Evolutionary conservation across 2,113 vertebrate species (phyloP).

Genomic region (Grallaria varia): DNA sequence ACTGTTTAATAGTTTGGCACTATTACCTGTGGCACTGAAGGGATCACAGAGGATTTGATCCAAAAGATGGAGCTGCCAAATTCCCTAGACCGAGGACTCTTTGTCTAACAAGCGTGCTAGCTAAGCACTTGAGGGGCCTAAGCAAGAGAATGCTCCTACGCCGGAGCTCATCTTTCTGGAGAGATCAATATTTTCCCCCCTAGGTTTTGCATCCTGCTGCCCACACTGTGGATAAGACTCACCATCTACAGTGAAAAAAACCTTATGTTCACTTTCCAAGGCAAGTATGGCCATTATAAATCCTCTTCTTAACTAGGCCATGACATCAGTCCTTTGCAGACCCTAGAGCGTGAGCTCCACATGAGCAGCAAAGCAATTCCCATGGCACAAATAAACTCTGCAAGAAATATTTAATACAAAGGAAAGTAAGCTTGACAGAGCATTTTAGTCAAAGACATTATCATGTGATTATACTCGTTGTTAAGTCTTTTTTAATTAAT

Average conservation of each 20-base stretch:
- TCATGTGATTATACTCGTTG: fast-evolving
- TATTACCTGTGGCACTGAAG: background rate
- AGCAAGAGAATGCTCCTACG: background rate
- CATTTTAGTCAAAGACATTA: background rate
- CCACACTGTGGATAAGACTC: background rate
- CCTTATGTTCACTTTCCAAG: background rate
- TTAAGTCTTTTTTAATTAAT: background rate
- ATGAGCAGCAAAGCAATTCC: background rate
- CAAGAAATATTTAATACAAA: background rate
- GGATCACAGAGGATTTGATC: background rate
- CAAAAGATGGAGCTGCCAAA: background rate
- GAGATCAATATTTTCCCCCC: background rate
- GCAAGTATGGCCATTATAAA: background rate
- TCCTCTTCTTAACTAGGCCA: background rate
- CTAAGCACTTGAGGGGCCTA: background rate
- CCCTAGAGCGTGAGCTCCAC: background rate
- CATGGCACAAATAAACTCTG: background rate
- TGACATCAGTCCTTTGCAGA: background rate
- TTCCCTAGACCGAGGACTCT: background rate
- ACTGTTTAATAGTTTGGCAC: background rate
- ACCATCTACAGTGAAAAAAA: background rate
- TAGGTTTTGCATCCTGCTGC: background rate
- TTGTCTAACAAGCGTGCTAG: background rate
- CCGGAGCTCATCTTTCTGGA: background rate
- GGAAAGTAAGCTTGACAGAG: background rate